A percentile compares a stretch with the other conserved stretches of the same genome.
phyloP scores from a whole-genome alignment of 2,797 vertebrate genomes.

The Florisuga fusca region DNA sequence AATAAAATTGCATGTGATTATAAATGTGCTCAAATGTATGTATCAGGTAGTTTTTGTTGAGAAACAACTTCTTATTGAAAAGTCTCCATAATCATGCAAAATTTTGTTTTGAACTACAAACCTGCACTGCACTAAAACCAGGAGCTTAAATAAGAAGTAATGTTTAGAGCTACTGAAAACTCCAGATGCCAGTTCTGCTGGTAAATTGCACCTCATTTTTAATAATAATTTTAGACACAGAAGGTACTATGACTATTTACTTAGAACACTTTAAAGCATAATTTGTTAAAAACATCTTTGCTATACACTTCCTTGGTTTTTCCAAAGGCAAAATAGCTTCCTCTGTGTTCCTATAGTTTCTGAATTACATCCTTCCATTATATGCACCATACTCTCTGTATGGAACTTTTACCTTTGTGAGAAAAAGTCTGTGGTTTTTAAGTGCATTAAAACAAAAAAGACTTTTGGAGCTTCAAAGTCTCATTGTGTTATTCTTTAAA shows the following conservation, averaged over 20 bases:
- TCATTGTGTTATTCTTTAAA: neutral
- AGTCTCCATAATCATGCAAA: neutral
- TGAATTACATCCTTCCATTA: neutral
- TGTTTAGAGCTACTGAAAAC: neutral
- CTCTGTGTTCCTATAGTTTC: neutral
- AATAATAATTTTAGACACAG: neutral
- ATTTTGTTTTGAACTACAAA: neutral
- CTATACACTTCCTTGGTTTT: neutral
- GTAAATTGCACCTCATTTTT: neutral
- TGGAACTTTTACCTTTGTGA: neutral
- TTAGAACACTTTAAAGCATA: neutral
- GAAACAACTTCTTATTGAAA: neutral
- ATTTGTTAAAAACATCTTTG: neutral
- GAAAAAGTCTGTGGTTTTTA: neutral
- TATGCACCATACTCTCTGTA: neutral
- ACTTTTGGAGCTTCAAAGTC: neutral
- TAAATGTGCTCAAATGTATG: neutral
- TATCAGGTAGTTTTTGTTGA: neutral
- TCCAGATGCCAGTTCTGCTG: neutral
- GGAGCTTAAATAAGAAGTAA: neutral
- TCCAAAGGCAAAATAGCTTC: neutral
- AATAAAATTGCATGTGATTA: neutral
- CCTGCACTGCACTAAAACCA: neutral
- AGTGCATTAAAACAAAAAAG: neutral
- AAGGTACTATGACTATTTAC: neutral